These are phyloP conservation scores for Pachycephala philippinensis DNA, from an alignment of 2,113 vertebrate species.

Conservation along the genomic window DNA sequence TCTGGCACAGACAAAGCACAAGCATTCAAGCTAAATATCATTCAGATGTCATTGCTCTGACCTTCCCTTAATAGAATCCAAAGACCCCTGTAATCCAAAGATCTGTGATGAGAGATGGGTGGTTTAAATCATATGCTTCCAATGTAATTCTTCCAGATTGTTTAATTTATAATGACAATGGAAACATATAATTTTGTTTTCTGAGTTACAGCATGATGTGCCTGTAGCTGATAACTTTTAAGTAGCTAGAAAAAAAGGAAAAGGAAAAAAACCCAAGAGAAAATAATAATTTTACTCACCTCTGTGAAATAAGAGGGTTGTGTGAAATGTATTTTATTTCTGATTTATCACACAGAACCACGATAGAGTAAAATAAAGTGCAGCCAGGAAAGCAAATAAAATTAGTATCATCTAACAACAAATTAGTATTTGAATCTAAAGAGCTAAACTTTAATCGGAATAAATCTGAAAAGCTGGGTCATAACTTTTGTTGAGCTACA, in stretches of 20 bases:
- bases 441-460: neutral
- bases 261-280: neutral
- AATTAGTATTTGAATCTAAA: neutral
- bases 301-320: neutral
- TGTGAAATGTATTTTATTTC: neutral
- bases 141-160: neutral
- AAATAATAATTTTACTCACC: neutral
- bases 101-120: neutral
- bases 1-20: neutral
- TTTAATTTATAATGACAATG: neutral
- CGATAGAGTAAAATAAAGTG: neutral
- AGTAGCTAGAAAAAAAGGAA: neutral
- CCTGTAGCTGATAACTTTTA: neutral
- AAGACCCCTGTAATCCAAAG: neutral
- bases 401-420: neutral
- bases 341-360: neutral
- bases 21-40: neutral
- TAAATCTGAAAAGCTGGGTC: neutral
- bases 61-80: neutral
- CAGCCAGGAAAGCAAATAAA: neutral
- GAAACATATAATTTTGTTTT: constrained; percentile 23
- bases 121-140: neutral
- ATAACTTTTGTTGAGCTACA: neutral
- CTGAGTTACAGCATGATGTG: neutral
- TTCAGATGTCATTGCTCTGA: neutral